Evolutionary conservation across 2,888 invertebrate species (phyloP).

Genomic region (Parnassius orleans): DNA sequence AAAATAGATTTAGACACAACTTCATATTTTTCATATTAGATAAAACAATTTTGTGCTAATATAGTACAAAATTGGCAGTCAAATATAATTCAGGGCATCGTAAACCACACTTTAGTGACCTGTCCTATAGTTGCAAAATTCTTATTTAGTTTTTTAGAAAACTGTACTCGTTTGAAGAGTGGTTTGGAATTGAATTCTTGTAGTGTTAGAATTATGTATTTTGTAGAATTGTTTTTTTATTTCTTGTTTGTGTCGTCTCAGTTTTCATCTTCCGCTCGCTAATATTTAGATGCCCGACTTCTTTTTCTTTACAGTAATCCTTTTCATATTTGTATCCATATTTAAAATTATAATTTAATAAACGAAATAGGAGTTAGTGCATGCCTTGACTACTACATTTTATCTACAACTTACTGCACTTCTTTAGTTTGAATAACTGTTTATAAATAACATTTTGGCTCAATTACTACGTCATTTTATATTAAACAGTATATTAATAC

Average conservation of each 20-base stretch:
- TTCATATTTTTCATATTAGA: slow-evolving; percentile 66
- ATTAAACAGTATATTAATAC: too few species aligned
- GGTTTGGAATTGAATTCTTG: slow-evolving; percentile 51
- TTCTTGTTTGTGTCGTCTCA: slow-evolving; percentile 52
- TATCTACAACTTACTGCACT: slow-evolving; percentile 16
- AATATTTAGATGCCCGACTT: slow-evolving; percentile 37
- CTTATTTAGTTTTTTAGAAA: slow-evolving; percentile 47
- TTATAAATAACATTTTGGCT: slow-evolving; percentile 55
- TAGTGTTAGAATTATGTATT: slow-evolving; percentile 56
- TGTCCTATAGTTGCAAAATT: slow-evolving; percentile 81
- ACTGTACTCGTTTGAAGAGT: slow-evolving; percentile 56
- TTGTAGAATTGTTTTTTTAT: slow-evolving; percentile 57
- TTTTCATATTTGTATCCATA: slow-evolving; percentile 35
- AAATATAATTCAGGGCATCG: slow-evolving; percentile 66
- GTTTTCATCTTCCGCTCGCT: slow-evolving; percentile 44
- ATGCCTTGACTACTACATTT: slow-evolving; percentile 25
- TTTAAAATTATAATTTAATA: slow-evolving; percentile 33
- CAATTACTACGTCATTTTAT: slow-evolving; percentile 60
- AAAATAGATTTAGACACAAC: slow-evolving; percentile 59
- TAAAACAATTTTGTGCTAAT: slow-evolving; percentile 54
- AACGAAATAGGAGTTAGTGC: slow-evolving; percentile 21
- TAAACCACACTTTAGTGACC: slow-evolving; percentile 72
- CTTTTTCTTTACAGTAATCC: slow-evolving; percentile 37
- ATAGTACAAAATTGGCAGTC: slow-evolving; percentile 55
- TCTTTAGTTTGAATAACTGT: slow-evolving; percentile 18